phyloP scores from a whole-genome alignment of 2,797 vertebrate species.

The Bucorvus abyssinicus region DNA sequence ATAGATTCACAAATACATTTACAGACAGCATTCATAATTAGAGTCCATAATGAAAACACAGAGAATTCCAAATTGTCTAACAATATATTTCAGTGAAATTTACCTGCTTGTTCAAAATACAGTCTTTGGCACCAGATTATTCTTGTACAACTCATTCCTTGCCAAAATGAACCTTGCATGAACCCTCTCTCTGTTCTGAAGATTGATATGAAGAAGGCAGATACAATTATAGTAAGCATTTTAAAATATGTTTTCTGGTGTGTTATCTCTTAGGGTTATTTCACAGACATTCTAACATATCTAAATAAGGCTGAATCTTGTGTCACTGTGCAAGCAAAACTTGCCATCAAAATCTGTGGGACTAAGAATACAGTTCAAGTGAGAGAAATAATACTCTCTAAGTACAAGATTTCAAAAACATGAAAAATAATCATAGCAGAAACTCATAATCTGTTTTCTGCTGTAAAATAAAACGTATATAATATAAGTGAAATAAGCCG shows the following conservation, averaged over 20 bases:
- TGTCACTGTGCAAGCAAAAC: neutral
- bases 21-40: neutral
- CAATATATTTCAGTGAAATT: neutral
- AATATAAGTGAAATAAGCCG: neutral
- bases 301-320: neutral
- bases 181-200: neutral
- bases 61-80: neutral
- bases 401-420: neutral
- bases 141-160: neutral
- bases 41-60: neutral
- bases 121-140: neutral
- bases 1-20: neutral
- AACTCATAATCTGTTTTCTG: neutral
- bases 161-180: neutral
- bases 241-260: neutral
- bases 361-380: neutral
- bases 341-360: neutral
- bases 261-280: neutral
- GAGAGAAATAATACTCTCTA: neutral
- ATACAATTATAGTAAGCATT: neutral
- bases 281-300: neutral
- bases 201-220: neutral
- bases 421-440: neutral
- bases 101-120: neutral
- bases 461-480: neutral